A percentile compares a stretch with the other conserved stretches of the same genome.
These are phyloP conservation scores for Numenius phaeopus DNA, from an alignment of 2,797 vertebrate genomes.

Conservation along the genomic window DNA sequence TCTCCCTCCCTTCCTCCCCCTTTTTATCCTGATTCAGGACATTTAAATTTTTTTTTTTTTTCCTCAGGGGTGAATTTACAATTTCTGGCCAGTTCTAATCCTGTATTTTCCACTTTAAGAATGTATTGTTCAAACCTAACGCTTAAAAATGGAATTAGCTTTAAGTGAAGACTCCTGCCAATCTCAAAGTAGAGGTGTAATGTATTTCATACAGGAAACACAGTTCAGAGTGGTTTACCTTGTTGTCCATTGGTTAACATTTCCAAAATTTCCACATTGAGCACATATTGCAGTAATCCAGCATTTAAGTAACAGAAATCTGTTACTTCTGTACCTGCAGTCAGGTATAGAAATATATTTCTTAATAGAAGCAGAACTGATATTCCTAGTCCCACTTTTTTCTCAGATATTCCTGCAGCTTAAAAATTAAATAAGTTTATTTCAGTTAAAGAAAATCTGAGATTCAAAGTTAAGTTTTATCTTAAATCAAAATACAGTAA, in stretches of 20 bases:
- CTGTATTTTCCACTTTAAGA: background rate
- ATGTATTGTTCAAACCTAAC: background rate
- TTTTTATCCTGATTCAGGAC: background rate
- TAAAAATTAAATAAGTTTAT: background rate
- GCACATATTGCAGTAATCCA: background rate
- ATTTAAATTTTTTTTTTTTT: background rate
- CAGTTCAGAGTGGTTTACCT: background rate
- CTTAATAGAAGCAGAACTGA: background rate
- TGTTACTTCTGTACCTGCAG: background rate
- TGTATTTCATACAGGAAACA: background rate
- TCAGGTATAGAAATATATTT: background rate
- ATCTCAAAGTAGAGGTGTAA: background rate
- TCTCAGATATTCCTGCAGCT: background rate
- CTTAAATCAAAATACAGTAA: background rate
- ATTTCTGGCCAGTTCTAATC: background rate
- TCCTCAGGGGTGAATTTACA: background rate
- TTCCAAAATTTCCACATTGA: background rate
- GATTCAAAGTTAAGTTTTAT: background rate
- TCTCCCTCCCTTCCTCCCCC: rapidly evolving
- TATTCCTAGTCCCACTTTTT: background rate
- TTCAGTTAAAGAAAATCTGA: background rate
- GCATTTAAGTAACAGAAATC: background rate
- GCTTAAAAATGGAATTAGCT: background rate
- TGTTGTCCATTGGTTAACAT: background rate
- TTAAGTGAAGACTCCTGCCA: background rate